Base-by-base conservation (phyloP, 1,140 invertebrate species). In the Neotoxoptera formosana region DNA sequence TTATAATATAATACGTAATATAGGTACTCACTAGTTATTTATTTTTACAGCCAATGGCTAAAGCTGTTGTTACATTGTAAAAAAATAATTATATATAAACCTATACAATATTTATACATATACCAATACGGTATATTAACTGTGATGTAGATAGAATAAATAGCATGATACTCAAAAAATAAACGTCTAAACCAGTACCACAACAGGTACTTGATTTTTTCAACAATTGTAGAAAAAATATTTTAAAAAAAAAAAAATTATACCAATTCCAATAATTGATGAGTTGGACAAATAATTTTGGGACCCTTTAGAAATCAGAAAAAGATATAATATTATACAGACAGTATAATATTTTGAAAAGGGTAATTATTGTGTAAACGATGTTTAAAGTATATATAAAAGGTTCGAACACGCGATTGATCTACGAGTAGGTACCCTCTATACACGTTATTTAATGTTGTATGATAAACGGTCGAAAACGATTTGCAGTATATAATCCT, bases 281-380 rank as follows among this genome's bases (percentile, higher is more conserved):
- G 87, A 25, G 7, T 53, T 53, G 34, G 20, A 53, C 86, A 36
- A 88, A 88, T 88, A 88, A 51, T 88, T 51, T 21, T 45, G 84
- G 47, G 84, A 48, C 25, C 45, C 86, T 89, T 53, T 36, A 53
- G 48, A 53, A 89, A 51, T 89, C 87, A 21, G 8, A 36, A 36
- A 89, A 89, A 53, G 7, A 34, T 48, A 87, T 87, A 34, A 87
- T 87, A 34, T 48, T 25, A 84, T 87, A 87, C 30, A 48, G 86
- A 51, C 47, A 17, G 30, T 41, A 41, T n/a, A 87, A 41, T n/a
- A 87, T 87, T 87, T 76, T 51, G 17, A 87, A 87, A 87, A 87
- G 87, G 14, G 48, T 89, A 89, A 89, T 89, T n/a, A n/a, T 89
- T 89, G 87, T 89, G 47, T 89, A 89, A 89, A 89, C 87, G 87